A percentile compares a stretch with the other conserved stretches of the same genome.
Conservation (phyloP, 1,140 invertebrate species). For the Neodiprion lecontei region DNA sequence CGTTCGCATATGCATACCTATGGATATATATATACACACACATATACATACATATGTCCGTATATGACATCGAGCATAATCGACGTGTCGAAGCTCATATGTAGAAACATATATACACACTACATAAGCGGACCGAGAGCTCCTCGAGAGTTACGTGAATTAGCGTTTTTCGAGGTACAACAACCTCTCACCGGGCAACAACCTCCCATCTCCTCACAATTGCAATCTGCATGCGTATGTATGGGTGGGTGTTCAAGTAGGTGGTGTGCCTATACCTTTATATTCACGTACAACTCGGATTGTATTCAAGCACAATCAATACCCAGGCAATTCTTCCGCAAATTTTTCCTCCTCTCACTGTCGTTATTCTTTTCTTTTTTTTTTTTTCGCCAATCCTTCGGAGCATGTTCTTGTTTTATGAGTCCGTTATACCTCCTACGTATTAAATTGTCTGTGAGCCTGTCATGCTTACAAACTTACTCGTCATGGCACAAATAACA, state of each 20-base stretch:
- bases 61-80: too few species aligned
- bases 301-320: background rate
- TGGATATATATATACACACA: too few species aligned
- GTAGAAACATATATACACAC: background rate
- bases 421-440: too few species aligned
- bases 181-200: background rate
- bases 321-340: background rate
- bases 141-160: conserved; percentile 7
- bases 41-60: too few species aligned
- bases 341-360: background rate
- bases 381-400: background rate
- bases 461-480: too few species aligned
- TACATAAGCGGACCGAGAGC: background rate
- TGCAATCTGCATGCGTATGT: background rate
- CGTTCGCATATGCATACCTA: too few species aligned
- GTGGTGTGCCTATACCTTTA: background rate
- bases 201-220: background rate
- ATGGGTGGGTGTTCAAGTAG: background rate
- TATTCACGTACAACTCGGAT: background rate
- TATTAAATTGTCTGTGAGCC: too few species aligned
- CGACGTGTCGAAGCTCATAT: too few species aligned
- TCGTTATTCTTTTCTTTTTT: background rate
- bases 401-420: too few species aligned
- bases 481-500: too few species aligned
- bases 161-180: conserved; percentile 2